phyloP scores from a whole-genome alignment of 2,797 vertebrate genomes.

The Cyclura pinguis region DNA sequence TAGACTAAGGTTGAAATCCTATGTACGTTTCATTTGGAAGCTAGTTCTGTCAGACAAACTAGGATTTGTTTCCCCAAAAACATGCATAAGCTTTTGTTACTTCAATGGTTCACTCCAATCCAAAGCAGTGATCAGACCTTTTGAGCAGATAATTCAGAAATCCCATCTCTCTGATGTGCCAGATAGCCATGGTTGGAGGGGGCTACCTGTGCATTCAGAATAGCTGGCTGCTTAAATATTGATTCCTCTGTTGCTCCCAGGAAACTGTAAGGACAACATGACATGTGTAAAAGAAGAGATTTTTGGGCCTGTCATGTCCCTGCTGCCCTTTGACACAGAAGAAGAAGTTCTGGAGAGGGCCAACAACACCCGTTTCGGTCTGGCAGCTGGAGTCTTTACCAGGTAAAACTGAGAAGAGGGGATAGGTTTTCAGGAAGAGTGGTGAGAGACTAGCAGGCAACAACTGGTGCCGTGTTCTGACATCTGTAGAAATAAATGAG shows the following conservation, averaged over 20 bases:
- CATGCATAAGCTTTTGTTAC: neutral
- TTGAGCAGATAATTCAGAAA: neutral
- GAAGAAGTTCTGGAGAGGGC: conserved; percentile 92
- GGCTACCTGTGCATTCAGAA: neutral
- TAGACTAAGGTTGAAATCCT: neutral
- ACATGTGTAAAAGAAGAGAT: conserved; percentile 97
- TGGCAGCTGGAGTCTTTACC: conserved; percentile 96
- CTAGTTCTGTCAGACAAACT: neutral
- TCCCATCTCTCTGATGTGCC: neutral
- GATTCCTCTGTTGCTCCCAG: conserved; percentile 72
- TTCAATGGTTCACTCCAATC: too few relatives aligned
- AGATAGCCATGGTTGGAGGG: neutral
- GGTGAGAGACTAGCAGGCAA: neutral
- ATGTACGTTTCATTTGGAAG: neutral
- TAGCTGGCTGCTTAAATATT: neutral
- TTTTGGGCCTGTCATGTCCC: conserved; percentile 97
- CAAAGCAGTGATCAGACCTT: neutral
- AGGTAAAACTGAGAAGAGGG: conserved; percentile 79
- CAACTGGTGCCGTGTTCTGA: too few relatives aligned
- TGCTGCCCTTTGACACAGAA: conserved; percentile 93
- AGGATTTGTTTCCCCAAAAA: too few relatives aligned
- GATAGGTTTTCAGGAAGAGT: accelerated
- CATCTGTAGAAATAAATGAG: neutral
- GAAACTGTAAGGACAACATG: conserved; percentile 94
- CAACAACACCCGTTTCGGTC: conserved; percentile 90